Evolutionary conservation across 2,113 vertebrate genomes (phyloP).

Genomic region (Lethenteron camtschaticum): DNA sequence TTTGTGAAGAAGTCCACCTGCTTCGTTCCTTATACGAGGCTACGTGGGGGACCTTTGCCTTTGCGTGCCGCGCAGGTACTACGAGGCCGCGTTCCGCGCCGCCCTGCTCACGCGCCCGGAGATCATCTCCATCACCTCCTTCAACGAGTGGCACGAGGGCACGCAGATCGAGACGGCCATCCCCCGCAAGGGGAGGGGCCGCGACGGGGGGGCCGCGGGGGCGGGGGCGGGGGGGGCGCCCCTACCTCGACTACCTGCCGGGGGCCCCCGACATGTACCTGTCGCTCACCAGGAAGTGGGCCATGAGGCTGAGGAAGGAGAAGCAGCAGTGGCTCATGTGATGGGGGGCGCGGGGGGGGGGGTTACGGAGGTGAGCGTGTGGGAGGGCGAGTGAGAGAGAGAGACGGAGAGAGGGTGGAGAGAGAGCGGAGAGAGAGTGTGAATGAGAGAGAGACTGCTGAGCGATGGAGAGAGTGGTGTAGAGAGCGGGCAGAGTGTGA

Average conservation of each 20-base stretch:
- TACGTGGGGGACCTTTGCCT: no score
- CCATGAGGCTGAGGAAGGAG: slow-evolving; percentile 48
- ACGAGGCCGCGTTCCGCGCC: slow-evolving; percentile 51
- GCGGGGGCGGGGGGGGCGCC: slow-evolving; percentile 14
- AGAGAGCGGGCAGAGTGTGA: no score
- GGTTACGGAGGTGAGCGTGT: slow-evolving; percentile 77
- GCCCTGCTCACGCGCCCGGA: slow-evolving; percentile 45
- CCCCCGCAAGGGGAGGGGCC: slow-evolving; percentile 31
- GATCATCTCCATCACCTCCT: slow-evolving; percentile 76
- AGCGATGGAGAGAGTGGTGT: no score
- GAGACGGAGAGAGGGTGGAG: slow-evolving; percentile 34
- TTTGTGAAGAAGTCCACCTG: no score
- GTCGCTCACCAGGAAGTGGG: slow-evolving; percentile 78
- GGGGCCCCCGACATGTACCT: slow-evolving; percentile 62
- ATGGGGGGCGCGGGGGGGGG: slow-evolving; percentile 51
- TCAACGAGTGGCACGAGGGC: slow-evolving; percentile 97
- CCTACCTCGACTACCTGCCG: slow-evolving; percentile 73
- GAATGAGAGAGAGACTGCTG: no score
- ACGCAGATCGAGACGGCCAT: slow-evolving; percentile 85
- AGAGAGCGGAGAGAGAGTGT: no score
- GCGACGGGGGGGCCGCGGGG: not conserved
- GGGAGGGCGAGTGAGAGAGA: slow-evolving; percentile 85
- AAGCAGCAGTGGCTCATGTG: slow-evolving; percentile 36
- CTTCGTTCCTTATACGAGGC: no score
- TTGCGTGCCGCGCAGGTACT: slow-evolving; percentile 32